Evolutionary conservation across 2,888 invertebrate genomes (phyloP).

Genomic region (Drosophila limbata): DNA sequence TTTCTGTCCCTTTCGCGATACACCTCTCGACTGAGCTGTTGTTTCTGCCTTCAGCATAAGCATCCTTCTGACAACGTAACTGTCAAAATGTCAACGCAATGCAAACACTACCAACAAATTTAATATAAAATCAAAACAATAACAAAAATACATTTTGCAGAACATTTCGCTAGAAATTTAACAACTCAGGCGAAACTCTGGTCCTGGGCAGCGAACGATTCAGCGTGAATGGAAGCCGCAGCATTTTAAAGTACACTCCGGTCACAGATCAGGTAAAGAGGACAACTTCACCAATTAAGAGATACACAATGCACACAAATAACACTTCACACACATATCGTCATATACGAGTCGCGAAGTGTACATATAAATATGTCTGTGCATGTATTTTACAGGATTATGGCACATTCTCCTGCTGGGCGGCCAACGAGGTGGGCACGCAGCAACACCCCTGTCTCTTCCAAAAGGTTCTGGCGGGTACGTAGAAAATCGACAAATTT

Average conservation of each 20-base stretch:
- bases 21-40: slow-evolving; percentile 41
- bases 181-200: slow-evolving; percentile 95
- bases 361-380: slow-evolving; percentile 5
- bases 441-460: slow-evolving; percentile 94
- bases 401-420: slow-evolving; percentile 95
- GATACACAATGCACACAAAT: slow-evolving; percentile 1
- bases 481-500: slow-evolving; percentile 68
- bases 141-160: slow-evolving; percentile 83
- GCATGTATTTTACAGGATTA: slow-evolving; percentile 87
- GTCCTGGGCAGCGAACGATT: slow-evolving; percentile 93
- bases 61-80: slow-evolving; percentile 50
- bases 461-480: slow-evolving; percentile 95
- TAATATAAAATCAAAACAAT: slow-evolving; percentile 1
- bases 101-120: slow-evolving; percentile 27
- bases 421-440: slow-evolving; percentile 92
- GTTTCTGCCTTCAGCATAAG: slow-evolving; percentile 54
- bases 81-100: slow-evolving; percentile 80
- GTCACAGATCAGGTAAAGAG: slow-evolving; percentile 87
- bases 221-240: slow-evolving; percentile 91
- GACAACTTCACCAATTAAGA: slow-evolving; percentile 44
- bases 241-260: slow-evolving; percentile 89
- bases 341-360: background rate
- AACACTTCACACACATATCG: background rate
- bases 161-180: slow-evolving; percentile 97
- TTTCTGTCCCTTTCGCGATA: too few species aligned